phyloP scores from a whole-genome alignment of 2,797 vertebrate genomes.

The Centropyge bicolor region DNA sequence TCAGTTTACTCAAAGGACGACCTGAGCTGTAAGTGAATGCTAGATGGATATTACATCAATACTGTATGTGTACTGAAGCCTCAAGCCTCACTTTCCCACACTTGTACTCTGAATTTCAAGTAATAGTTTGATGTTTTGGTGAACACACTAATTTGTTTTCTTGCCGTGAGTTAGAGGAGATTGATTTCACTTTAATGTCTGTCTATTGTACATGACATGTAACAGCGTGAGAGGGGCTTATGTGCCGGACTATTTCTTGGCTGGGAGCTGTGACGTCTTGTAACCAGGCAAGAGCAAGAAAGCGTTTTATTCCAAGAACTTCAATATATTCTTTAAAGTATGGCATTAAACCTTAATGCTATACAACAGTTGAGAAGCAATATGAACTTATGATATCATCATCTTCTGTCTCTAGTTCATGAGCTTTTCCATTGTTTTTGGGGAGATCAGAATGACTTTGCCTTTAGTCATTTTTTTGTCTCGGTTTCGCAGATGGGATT shows the following conservation, averaged over 20 bases:
- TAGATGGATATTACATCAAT: not conserved
- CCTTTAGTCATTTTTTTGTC: conserved; percentile 61
- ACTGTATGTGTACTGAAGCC: not conserved
- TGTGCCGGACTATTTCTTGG: not conserved
- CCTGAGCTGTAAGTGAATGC: not conserved
- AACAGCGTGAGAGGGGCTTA: not conserved
- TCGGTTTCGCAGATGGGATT: conserved; percentile 58
- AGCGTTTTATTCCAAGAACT: conserved; percentile 1
- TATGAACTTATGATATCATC: conserved; percentile 29
- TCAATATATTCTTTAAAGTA: conserved; percentile 3
- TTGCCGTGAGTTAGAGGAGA: not conserved
- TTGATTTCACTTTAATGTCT: not conserved
- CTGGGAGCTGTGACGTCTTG: not conserved
- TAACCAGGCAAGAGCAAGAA: not conserved
- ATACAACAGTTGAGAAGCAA: conserved; percentile 12
- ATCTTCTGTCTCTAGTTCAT: conserved; percentile 11
- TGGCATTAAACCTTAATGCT: conserved; percentile 24
- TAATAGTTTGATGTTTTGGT: not conserved
- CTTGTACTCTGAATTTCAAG: not conserved
- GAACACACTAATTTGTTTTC: not conserved
- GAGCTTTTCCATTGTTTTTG: conserved; percentile 29
- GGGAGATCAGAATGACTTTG: conserved; percentile 59
- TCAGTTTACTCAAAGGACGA: conserved; percentile 1
- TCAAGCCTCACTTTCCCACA: not conserved
- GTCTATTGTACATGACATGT: not conserved